phyloP scores from a whole-genome alignment of 2,797 vertebrate species.

The Brachyalestes nurse region DNA sequence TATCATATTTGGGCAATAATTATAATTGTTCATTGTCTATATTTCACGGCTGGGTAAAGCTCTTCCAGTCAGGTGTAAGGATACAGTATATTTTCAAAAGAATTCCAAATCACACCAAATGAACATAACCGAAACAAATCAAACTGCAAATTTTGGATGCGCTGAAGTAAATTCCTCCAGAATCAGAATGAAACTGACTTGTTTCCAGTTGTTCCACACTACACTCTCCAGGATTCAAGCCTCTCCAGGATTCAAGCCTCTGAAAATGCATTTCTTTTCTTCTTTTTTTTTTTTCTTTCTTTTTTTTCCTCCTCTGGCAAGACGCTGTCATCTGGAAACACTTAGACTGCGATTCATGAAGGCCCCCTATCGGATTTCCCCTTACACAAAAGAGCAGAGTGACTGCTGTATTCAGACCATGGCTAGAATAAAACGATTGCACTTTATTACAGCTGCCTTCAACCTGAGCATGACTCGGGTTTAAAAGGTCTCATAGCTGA shows the following conservation, averaged over 20 bases:
- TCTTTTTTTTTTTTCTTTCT: conserved; percentile 14
- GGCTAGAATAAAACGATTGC: conserved; percentile 44
- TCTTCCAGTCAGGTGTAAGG: too few species aligned
- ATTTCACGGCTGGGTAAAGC: too few species aligned
- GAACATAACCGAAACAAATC: background rate
- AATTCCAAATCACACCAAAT: too few species aligned
- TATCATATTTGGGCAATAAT: too few species aligned
- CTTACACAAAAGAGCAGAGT: conserved; percentile 72
- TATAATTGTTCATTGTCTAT: too few species aligned
- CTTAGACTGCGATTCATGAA: conserved; percentile 79
- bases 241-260: conserved; percentile 63
- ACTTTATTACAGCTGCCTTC: conserved; percentile 38
- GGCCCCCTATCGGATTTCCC: conserved; percentile 78
- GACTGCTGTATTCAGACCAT: conserved; percentile 66
- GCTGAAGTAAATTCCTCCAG: background rate
- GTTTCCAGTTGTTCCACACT: conserved; percentile 11
- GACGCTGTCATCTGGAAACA: conserved; percentile 83
- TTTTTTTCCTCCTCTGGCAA: conserved; percentile 51
- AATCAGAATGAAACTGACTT: background rate
- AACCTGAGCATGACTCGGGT: background rate
- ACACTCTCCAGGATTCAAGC: conserved; percentile 57
- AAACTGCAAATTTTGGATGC: background rate
- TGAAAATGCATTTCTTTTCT: conserved; percentile 67
- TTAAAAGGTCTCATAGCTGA: conserved; percentile 17
- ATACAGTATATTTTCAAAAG: too few species aligned